Base-by-base conservation (phyloP, 2,797 vertebrate species). In the Protonibea diacanthus region DNA sequence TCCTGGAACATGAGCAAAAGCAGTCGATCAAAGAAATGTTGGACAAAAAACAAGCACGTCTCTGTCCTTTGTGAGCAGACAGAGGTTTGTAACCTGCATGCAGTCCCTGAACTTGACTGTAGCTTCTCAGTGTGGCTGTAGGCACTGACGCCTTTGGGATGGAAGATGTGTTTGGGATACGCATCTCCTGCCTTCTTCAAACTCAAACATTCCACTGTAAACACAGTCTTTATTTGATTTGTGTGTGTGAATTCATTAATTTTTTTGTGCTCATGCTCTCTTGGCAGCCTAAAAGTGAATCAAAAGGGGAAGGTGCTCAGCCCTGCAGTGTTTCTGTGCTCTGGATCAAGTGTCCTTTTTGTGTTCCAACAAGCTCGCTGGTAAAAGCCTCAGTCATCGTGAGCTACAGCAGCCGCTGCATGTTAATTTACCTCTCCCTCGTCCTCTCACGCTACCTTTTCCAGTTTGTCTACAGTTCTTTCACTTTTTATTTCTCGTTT, bases 1-100 rank as follows among this genome's bases (percentile, higher is more conserved):
- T 99, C 98, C 98, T 99, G 93, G 29, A 89, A 79, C 42, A 10
- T 3, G 11, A 40, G n/a, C 45, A 17, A 33, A 4, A 66, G 14
- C 18, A 49, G 6, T 1, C 7, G 12, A 38, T 66, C 18, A 69
- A 23, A 65, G 9, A 11, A 13, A 45, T 9, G 15, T 18, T 8
- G n/a, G 11, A 42, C 33, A 48, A 56, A 44, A 57, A 11, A 7
- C 25, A 38, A 0, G 59, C 18, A 25, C 3, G 57, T 25, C 55
- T 48, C 15, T 4, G 71, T 42, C 5, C 45, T 57, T 5, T 33
- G 6, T 10, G 33, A 8, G 18, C 1, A 53, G 25, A 71, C 33
- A 33, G 12, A 67, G 38, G 44, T 45, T 33, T 4, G 21, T 20
- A 23, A 45, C 25, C 38, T 15, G 45, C 52, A 21, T 15, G 60